Evolutionary conservation across 2,888 invertebrate genomes (phyloP), one percentile per base, ranked within the genome.

Genomic region (Pandemis corylana): DNA sequence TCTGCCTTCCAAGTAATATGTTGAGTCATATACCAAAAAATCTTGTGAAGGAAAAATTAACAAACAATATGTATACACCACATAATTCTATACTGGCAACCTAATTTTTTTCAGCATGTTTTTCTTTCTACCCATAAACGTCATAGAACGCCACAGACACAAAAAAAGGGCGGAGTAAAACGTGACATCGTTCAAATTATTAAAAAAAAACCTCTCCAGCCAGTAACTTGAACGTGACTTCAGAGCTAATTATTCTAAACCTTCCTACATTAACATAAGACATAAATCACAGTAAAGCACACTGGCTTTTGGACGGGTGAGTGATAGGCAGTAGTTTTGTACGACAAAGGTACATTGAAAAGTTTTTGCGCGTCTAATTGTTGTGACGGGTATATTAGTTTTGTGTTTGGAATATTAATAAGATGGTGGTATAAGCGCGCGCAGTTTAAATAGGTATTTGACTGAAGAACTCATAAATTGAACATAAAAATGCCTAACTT

Each of bases 341-440:
- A 62, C 51, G 61, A 70, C 66, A 70, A 65, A 70, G 15, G 69
- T 66, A 73, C 49, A 69, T 65, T 65, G 5, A 74, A 69, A 65
- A 65, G 74, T 74, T 69, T 69, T 69, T 74, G 65, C 74, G 74
- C 49, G 36, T 51, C 66, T 70, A 74, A 74, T 74, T 74, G 74
- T 74, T 70, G 63, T 36, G 68, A 68, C 44, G 68, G 46, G 28
- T 70, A 61, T 68, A 36, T 61, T 70, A 70, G 74, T 74, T 70
- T 51, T 42, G 74, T 66, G 70, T 53, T 61, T 15, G 5, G 70
- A 70, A 74, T 74, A 74, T 53, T 59, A 61, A 73, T 66, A 15
- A 74, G 61, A 13, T 6, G 10, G 46, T 20, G 42, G 59, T 64
- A 56, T 44, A 20, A 51, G 41, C 41, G 20, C 63, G 36, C 46